These are phyloP conservation scores for Girardinichthys multiradiatus DNA, from an alignment of 2,113 vertebrate species.

Conservation along the genomic window DNA sequence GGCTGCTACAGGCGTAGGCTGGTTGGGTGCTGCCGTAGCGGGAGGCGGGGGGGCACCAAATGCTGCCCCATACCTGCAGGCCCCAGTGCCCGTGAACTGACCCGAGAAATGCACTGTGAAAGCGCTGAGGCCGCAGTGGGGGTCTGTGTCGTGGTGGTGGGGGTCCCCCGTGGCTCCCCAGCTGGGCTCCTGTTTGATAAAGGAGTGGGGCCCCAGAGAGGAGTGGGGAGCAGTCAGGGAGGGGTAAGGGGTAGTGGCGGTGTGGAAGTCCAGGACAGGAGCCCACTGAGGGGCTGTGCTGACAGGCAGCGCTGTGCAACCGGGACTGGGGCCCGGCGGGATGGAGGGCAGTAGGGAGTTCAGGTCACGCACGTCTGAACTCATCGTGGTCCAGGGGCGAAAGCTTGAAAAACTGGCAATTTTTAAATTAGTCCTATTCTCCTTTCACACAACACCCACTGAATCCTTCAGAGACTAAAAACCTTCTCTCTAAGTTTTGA, in stretches of 20 bases:
- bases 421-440: slow-evolving; percentile 17
- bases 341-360: slow-evolving; percentile 90
- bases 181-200: slow-evolving; percentile 97
- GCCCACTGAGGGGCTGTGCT: slow-evolving; percentile 93
- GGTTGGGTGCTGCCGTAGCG: slow-evolving; percentile 32
- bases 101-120: slow-evolving; percentile 98
- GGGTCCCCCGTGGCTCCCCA: slow-evolving; percentile 90
- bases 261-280: slow-evolving; percentile 93
- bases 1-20: slow-evolving; percentile 54
- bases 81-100: slow-evolving; percentile 95
- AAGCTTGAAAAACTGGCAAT: slow-evolving; percentile 28
- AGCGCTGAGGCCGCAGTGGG: slow-evolving; percentile 92
- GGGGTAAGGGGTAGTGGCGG: slow-evolving; percentile 87
- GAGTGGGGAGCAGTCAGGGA: slow-evolving; percentile 86
- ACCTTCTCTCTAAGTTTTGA: not conserved
- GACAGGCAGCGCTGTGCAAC: slow-evolving; percentile 87
- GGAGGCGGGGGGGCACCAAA: slow-evolving; percentile 84
- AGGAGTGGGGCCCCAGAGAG: slow-evolving; percentile 89
- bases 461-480: slow-evolving; percentile 12
- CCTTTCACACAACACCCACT: not conserved
- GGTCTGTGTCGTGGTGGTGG: slow-evolving; percentile 89
- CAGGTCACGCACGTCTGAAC: slow-evolving; percentile 93
- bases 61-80: slow-evolving; percentile 92
- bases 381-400: slow-evolving; percentile 77
- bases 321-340: slow-evolving; percentile 82